Evolutionary conservation across 2,888 invertebrate genomes (phyloP), one percentile per base, ranked within the genome.

Genomic region (Ophion costatus): DNA sequence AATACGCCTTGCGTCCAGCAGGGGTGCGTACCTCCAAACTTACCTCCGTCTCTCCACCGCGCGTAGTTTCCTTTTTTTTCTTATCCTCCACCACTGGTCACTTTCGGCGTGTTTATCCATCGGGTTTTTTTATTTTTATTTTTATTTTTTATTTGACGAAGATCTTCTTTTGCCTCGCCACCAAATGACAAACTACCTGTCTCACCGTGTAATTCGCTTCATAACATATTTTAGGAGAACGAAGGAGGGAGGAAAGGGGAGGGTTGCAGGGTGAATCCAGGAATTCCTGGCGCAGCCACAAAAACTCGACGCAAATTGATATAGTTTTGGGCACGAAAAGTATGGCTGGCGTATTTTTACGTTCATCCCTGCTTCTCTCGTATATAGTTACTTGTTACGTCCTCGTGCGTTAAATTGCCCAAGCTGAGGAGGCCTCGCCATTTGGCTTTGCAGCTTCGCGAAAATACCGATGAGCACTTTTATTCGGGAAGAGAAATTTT

Each of bases 221-320:
- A 92, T 90, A 91, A 91, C 89, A 88, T 90, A 87, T 86, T 92
- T 92, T 93, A 91, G 91, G 89, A 86, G 90, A 91, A 92, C 92
- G 17, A 69, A 57, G 42, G 4, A n/a, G 84, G 83, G 88, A 86
- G 85, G 86, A 85, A 84, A 24, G 80, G 70, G 64, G 38, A 42
- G 7, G 22, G 45, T 33, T 63, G 61, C 42, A 63, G 63, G 24
- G 56, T 66, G 63, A 71, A 82, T 82, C 66, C 51, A 42, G 82
- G 56, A 33, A 57, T 38, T 29, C 17, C 45, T 45, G 29, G 57
- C 74, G 51, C 38, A 67, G 38, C 77, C 59, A 51, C 61, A 59
- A 66, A 33, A 73, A 70, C 77, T 67, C 57, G 17, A 33, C 38
- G 56, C 59, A 80, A 85, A 82, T 82, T 80, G 63, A 80, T 80